Percentiles rank a stretch among this genome's conserved stretches.
These are phyloP conservation scores for Lasioglossum villosulum DNA, from an alignment of 2,888 invertebrate genomes.

Conservation along the genomic window DNA sequence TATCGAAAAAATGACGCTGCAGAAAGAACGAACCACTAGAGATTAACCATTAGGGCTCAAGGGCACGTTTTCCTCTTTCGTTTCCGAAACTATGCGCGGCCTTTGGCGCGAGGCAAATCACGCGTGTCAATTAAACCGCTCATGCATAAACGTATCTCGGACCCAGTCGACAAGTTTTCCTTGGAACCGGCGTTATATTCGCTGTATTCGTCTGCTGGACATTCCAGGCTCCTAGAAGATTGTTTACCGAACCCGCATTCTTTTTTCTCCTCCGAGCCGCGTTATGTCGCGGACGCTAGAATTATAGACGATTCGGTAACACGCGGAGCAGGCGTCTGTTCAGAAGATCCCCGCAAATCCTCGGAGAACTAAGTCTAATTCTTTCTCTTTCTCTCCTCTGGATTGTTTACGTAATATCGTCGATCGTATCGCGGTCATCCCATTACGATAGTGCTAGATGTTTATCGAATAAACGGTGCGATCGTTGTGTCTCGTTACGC, in stretches of 20 bases:
- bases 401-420: neutral
- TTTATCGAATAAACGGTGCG: neutral
- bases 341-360: neutral
- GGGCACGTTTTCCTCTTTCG: neutral
- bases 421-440: neutral
- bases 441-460: neutral
- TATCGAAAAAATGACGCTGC: neutral
- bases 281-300: neutral
- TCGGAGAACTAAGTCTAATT: neutral
- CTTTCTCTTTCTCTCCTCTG: neutral
- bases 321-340: neutral
- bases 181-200: slow-evolving; percentile 2
- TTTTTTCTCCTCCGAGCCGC: neutral
- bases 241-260: neutral
- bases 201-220: neutral
- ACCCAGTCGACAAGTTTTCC: slow-evolving; percentile 11
- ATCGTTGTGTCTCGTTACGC: neutral
- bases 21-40: neutral
- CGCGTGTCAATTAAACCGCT: slow-evolving; percentile 5
- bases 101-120: neutral
- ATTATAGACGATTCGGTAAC: neutral
- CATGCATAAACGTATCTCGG: neutral
- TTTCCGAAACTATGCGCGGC: too few relatives aligned
- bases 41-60: neutral
- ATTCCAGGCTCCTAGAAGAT: neutral